Base-by-base conservation (phyloP, 2,113 vertebrate genomes). In the Crotalus tigris region DNA sequence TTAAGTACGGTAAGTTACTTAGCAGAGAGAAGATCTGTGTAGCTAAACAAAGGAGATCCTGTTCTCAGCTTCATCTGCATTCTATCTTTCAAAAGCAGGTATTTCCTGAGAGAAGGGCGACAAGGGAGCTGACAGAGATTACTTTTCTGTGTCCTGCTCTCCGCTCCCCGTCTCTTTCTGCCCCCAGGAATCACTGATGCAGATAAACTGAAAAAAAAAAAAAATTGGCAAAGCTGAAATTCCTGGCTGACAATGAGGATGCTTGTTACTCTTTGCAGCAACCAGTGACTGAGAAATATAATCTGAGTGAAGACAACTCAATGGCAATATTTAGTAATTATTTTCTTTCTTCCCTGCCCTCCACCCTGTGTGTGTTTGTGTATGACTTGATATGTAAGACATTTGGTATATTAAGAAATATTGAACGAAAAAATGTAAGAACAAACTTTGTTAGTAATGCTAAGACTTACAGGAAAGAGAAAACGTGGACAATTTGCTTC, bases 71-170 rank as follows among this genome's bases (percentile, higher is more conserved):
- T 0, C 90, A 91, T 95, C 87, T 93, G 94, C 88, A 91, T 95
- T 91, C 87, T 92, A 92, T 91, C 88, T 96, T 94, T 94, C 87
- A 85, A 93, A 89, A 93, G 88, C 94, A 97, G 85, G 90, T 95
- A 95, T 97, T 97, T 97, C 91, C 92, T 97, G 46, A 54, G 96
- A 95, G 96, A 96, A 96, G 59, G 26, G n/a, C 69, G n/a, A 49
- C 89, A 94, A 81, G 87, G 91, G 54, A 93, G 92, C 92, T 92
- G 69, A 94, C 88, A 5, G 1, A 92, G 88, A 88, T 95, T 87
- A 93, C 86, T 55, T 97, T 96, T 81, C 94, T 88, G 21, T 9
- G 3, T 15, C 93, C 93, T 51, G n/a, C 23, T 89, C 54, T 58
- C 53, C 29, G 1, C 17, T 26, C 0, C 58, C 6, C 23, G 9